These are phyloP conservation scores for Augochlorella aurata DNA, from an alignment of 2,888 invertebrate genomes.

Conservation along the genomic window DNA sequence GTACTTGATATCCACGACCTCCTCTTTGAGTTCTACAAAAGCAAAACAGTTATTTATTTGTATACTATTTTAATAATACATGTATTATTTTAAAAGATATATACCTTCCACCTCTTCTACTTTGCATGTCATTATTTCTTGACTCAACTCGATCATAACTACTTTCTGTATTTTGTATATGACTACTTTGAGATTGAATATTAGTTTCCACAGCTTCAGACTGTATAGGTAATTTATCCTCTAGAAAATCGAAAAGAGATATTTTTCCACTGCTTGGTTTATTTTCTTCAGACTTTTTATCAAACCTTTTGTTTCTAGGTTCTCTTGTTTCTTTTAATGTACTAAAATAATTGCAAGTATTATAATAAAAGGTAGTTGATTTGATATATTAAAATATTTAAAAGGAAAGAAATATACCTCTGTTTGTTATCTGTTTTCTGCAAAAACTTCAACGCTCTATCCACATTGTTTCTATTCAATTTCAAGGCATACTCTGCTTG, in stretches of 20 bases:
- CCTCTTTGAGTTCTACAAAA: conserved; percentile 71
- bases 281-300: conserved; percentile 83
- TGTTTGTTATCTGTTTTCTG: conserved; percentile 82
- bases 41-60: background rate
- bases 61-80: background rate
- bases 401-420: conserved; percentile 63
- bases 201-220: conserved; percentile 83
- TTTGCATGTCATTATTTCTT: conserved; percentile 67
- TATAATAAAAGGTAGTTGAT: background rate
- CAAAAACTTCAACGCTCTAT: conserved; percentile 87
- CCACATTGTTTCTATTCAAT: conserved; percentile 88
- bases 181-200: conserved; percentile 64
- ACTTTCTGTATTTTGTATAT: conserved; percentile 65
- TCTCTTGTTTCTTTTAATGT: conserved; percentile 73
- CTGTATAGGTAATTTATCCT: conserved; percentile 88
- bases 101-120: conserved; percentile 76
- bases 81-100: conserved; percentile 1
- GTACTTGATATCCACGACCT: conserved; percentile 73
- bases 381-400: background rate
- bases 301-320: conserved; percentile 81
- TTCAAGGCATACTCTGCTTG: conserved; percentile 89
- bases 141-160: conserved; percentile 72
- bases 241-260: conserved; percentile 91
- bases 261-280: conserved; percentile 90
- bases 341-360: conserved; percentile 38